Conservation (phyloP, 2,113 vertebrate species). For the Spea multiplicata region DNA sequence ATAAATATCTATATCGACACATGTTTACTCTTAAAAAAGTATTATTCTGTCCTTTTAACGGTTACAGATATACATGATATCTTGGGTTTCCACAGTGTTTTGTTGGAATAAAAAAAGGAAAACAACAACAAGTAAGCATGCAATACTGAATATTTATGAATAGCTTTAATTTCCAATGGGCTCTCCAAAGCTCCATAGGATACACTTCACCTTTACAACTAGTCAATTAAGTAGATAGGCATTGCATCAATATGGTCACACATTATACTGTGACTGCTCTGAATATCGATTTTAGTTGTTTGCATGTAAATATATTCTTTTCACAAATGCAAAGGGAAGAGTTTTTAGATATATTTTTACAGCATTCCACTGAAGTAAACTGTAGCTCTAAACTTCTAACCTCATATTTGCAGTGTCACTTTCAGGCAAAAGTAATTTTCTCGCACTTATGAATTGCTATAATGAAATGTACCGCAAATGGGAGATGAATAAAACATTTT, state of each 20-base stretch:
- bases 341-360: slow-evolving; percentile 34
- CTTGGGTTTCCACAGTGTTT: too few relatives aligned
- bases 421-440: slow-evolving; percentile 47
- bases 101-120: too few relatives aligned
- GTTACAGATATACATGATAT: too few relatives aligned
- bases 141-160: not conserved
- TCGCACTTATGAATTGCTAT: slow-evolving; percentile 40
- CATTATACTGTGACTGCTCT: not conserved
- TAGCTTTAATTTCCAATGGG: not conserved
- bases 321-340: slow-evolving; percentile 32
- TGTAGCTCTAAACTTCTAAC: slow-evolving; percentile 44
- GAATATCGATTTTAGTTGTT: slow-evolving; percentile 17
- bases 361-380: slow-evolving; percentile 26
- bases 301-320: slow-evolving; percentile 40
- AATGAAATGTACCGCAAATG: slow-evolving; percentile 44
- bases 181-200: not conserved
- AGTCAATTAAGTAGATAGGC: not conserved
- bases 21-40: too few relatives aligned
- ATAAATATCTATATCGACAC: too few relatives aligned
- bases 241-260: not conserved
- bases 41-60: too few relatives aligned
- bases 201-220: slow-evolving; percentile 13
- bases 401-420: slow-evolving; percentile 41
- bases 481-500: slow-evolving; percentile 46
- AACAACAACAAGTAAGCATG: not conserved